phyloP scores from a whole-genome alignment of 2,797 vertebrate species.

The Phrynocephalus vlangalii region DNA sequence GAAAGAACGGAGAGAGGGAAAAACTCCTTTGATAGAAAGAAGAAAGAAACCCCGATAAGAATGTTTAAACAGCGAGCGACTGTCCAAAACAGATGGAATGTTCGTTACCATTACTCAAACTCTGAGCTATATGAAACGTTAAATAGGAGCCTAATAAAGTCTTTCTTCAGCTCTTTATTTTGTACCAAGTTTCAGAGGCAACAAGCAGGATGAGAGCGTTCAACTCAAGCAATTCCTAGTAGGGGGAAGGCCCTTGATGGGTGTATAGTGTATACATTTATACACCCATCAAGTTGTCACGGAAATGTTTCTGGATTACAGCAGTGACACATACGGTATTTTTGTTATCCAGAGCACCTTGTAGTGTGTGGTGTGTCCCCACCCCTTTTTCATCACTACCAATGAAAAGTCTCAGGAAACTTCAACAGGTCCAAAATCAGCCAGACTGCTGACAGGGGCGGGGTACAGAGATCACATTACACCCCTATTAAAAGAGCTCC shows the following conservation, averaged over 20 bases:
- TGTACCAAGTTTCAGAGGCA: slow-evolving; percentile 32
- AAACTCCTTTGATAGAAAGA: slow-evolving; percentile 49
- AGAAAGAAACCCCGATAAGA: slow-evolving; percentile 67
- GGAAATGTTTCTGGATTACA: not conserved
- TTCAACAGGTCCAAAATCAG: too few relatives aligned
- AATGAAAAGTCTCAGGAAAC: too few relatives aligned
- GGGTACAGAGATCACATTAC: too few relatives aligned
- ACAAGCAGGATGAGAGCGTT: not conserved
- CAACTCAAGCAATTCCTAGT: not conserved
- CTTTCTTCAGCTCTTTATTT: slow-evolving; percentile 58
- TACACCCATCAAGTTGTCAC: not conserved
- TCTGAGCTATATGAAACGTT: slow-evolving; percentile 43
- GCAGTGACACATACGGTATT: not conserved
- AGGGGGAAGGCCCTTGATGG: not conserved
- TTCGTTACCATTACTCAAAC: slow-evolving; percentile 40
- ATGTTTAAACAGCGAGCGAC: slow-evolving; percentile 65
- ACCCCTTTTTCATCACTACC: not conserved
- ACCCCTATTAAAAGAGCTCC: too few relatives aligned
- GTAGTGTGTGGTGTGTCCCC: not conserved
- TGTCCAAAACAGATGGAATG: fast-evolving
- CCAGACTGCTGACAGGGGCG: too few relatives aligned
- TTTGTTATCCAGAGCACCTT: not conserved
- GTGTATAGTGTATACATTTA: not conserved
- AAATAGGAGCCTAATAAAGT: slow-evolving; percentile 53
- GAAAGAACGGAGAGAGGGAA: not conserved